Evolutionary conservation across 30 jellyfish, hydroid and myxozoan species (phyloP), one percentile per base, ranked within the genome.

Genomic region (Chrysaora quinquecirrha): DNA sequence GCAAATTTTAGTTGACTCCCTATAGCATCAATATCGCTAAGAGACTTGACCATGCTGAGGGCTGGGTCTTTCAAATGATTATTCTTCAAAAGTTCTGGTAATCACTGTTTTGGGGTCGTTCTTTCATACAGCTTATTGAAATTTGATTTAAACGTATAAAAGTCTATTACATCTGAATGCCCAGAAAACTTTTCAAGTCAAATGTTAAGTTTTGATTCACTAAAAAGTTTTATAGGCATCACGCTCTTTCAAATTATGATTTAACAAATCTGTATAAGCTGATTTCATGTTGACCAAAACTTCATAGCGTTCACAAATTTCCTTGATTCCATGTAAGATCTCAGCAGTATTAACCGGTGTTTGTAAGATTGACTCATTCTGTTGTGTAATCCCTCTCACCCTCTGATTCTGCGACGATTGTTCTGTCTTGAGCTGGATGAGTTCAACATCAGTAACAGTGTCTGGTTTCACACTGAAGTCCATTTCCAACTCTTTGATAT

Each of bases 31-130:
- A 73, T 73, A 22, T 73, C 85, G 16, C 46, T 31, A 20, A 73
- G 33, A 28, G 62, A 23, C 30, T 73, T 73, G 49, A 73, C 85
- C 75, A 48, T 48, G 78, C 85, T 73, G 77, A 35, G 47, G 35
- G 85, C 85, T 34, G 85, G 85, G 19, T 38, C 85, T 48, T 73
- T 73, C 33, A 33, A 31, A 43, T 38, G 52, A 38, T 73, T 73
- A 43, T 73, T 73, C 50, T 71, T 71, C 76, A 71, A 23, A 23
- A 71, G 75, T 12, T 71, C 83, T 27, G 75, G 83, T 18, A 71
- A 30, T 14, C 9, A 30, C 30, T 33, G 34, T 30, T 12, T 30
- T 20, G 83, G 83, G 38, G 83, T 71, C 28, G 83, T 27, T 71
- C 34, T 19, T 34, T 33, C 30, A 71, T 71, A 69, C 48, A 71